Evolutionary conservation across 2,113 vertebrate genomes (phyloP).

Genomic region (Delphinus delphis): DNA sequence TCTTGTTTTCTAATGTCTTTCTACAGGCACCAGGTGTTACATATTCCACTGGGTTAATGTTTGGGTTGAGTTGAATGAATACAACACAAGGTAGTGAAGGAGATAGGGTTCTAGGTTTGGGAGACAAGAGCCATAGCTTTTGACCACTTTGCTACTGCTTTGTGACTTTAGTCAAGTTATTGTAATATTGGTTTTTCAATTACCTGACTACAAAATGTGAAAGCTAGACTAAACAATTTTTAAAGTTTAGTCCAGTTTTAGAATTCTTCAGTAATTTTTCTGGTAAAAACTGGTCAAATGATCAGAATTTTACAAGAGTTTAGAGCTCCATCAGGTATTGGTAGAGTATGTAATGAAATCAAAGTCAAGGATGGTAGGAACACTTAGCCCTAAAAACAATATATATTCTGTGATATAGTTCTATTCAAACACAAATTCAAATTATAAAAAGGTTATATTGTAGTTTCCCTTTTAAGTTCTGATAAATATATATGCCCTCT

Average conservation of each 20-base stretch:
- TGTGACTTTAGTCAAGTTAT: background rate
- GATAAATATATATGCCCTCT: background rate
- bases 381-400: background rate
- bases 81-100: background rate
- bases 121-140: background rate
- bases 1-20: conserved; percentile 56
- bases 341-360: background rate
- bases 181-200: background rate
- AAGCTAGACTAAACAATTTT: background rate
- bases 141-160: background rate
- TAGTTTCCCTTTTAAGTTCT: background rate
- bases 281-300: background rate
- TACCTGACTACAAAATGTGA: background rate
- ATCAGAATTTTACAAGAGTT: background rate
- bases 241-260: background rate
- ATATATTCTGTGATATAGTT: background rate
- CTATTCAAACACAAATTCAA: conserved; percentile 2
- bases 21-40: background rate
- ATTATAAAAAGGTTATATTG: background rate
- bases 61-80: background rate
- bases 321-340: background rate
- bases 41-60: background rate
- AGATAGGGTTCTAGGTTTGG: background rate
- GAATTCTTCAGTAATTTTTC: background rate
- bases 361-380: background rate